A percentile compares a stretch with the other conserved stretches of the same genome.
These are phyloP conservation scores for Chydorus sphaericus DNA, from an alignment of 2,888 invertebrate species.

Conservation along the genomic window DNA sequence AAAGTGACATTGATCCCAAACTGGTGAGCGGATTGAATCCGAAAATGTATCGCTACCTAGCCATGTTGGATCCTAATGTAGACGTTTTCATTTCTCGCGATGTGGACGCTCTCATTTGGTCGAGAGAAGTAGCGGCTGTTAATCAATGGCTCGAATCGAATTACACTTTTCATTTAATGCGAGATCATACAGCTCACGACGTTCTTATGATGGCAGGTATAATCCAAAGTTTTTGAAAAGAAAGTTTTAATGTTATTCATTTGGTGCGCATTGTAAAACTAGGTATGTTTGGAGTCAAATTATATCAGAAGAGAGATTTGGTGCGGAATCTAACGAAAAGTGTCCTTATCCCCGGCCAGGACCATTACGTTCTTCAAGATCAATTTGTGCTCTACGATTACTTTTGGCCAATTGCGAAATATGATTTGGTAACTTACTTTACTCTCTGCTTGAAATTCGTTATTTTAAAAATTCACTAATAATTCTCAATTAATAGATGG, in stretches of 20 bases:
- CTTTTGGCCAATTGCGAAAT: background rate
- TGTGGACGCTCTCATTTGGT: conserved; percentile 17
- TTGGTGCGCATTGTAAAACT: no score
- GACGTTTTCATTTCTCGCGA: conserved; percentile 18
- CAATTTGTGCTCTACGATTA: background rate
- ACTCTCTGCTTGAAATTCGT: no score
- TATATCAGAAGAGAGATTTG: background rate
- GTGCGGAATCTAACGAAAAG: background rate
- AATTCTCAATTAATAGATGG: background rate
- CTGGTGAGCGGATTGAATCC: no score
- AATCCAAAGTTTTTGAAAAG: no score
- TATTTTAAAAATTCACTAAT: no score
- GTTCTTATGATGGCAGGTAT: background rate
- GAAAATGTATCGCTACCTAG: conserved; percentile 17
- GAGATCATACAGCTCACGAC: conserved; percentile 19
- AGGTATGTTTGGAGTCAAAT: conserved; percentile 2
- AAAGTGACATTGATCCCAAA: background rate
- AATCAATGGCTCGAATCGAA: conserved; percentile 17
- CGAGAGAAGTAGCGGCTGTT: conserved; percentile 19
- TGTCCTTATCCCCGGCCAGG: background rate
- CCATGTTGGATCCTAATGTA: conserved; percentile 18
- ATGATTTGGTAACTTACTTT: background rate
- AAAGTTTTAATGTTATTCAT: no score
- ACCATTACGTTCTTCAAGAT: background rate
- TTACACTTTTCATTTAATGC: conserved; percentile 19